phyloP scores from a whole-genome alignment of 53 echinoderm and acorn worm species.

The Temnopleurus reevesii region DNA sequence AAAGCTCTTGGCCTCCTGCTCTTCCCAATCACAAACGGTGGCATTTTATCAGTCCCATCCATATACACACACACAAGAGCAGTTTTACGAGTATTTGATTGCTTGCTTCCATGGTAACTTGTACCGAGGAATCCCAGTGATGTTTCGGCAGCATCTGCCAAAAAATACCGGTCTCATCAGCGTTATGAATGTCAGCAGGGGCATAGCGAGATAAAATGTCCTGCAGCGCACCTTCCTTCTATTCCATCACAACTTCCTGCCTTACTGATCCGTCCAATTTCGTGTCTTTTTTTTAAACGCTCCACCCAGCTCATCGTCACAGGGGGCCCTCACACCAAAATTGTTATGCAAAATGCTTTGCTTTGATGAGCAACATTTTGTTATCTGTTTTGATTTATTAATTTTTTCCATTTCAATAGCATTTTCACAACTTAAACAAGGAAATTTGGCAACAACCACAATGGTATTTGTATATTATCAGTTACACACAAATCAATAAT shows the following conservation, averaged over 20 bases:
- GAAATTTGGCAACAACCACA: too few species aligned
- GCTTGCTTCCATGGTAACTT: slow-evolving; percentile 52
- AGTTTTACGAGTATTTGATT: slow-evolving; percentile 47
- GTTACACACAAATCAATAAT: too few species aligned
- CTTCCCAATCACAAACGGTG: slow-evolving; percentile 67
- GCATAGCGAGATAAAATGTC: slow-evolving; percentile 43
- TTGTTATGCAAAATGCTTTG: slow-evolving; percentile 50
- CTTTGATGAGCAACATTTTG: too few species aligned
- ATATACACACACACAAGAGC: slow-evolving; percentile 60
- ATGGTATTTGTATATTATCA: too few species aligned
- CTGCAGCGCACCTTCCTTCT: slow-evolving; percentile 52
- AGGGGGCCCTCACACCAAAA: slow-evolving; percentile 11
- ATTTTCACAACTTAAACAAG: too few species aligned
- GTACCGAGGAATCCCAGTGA: slow-evolving; percentile 50
- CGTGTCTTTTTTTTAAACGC: slow-evolving; percentile 51
- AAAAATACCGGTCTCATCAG: slow-evolving; percentile 62
- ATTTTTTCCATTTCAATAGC: too few species aligned
- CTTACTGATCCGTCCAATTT: slow-evolving; percentile 51
- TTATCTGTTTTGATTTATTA: too few species aligned
- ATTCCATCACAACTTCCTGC: slow-evolving; percentile 33
- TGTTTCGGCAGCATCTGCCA: slow-evolving; percentile 53
- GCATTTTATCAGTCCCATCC: slow-evolving; percentile 62
- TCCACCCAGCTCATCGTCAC: slow-evolving; percentile 49
- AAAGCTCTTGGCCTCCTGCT: slow-evolving; percentile 55
- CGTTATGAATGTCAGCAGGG: slow-evolving; percentile 60